These are phyloP conservation scores for Gulo gulo DNA, from an alignment of 2,113 vertebrate species.

Conservation along the genomic window DNA sequence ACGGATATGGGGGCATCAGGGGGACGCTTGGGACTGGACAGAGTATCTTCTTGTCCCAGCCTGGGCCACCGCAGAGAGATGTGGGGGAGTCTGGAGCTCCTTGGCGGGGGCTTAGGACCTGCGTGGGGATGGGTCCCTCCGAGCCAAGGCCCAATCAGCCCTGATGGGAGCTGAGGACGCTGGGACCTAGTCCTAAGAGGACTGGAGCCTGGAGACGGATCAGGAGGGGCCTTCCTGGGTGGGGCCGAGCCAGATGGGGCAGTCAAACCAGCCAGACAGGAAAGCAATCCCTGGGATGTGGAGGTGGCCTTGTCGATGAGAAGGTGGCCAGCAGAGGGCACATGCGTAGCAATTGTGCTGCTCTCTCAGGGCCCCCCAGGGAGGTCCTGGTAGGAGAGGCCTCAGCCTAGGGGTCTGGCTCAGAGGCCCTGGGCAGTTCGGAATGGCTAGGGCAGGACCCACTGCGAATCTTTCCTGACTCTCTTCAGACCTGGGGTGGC, in stretches of 20 bases:
- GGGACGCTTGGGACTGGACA: too few species aligned
- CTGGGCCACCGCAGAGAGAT: not conserved
- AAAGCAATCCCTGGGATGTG: not conserved
- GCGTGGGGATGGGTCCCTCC: not conserved
- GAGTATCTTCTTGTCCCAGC: not conserved
- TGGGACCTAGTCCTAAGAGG: not conserved
- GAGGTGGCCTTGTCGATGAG: not conserved
- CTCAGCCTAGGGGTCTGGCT: not conserved
- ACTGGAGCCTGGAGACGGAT: not conserved
- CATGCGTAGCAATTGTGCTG: not conserved
- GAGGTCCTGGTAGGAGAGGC: not conserved
- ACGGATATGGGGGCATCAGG: accelerated
- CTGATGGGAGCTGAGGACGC: not conserved
- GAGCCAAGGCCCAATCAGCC: not conserved
- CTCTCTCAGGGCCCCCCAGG: not conserved
- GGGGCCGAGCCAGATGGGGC: not conserved
- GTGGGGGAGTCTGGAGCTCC: not conserved
- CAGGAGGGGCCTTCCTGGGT: constrained; percentile 5
- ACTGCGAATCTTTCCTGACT: not conserved
- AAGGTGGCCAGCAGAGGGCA: not conserved
- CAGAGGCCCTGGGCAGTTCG: not conserved
- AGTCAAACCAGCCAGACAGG: constrained; percentile 50
- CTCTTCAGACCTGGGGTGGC: not conserved
- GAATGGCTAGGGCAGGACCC: not conserved
- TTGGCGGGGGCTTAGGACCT: not conserved